Evolutionary conservation across 2,797 vertebrate species (phyloP).

Genomic region (Petrocephalus schoutedeni): DNA sequence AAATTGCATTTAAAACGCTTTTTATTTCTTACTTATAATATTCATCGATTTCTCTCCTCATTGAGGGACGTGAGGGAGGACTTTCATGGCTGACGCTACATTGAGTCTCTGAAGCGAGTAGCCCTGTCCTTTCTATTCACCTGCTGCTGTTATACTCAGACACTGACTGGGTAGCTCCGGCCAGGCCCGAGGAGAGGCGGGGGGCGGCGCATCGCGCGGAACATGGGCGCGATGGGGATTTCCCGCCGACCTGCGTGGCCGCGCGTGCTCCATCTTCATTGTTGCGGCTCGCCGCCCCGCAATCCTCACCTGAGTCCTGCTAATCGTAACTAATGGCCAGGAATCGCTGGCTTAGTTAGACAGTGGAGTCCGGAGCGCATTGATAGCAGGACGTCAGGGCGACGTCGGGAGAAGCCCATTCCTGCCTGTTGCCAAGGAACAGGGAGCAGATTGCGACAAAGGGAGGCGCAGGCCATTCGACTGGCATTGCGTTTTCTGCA

Average conservation of each 20-base stretch:
- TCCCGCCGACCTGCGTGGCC: constrained; percentile 10
- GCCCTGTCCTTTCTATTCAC: neutral
- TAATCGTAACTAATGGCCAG: constrained; percentile 21
- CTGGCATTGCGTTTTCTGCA: neutral
- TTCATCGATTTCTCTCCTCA: neutral
- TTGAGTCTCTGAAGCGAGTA: neutral
- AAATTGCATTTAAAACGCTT: neutral
- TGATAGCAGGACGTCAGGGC: neutral
- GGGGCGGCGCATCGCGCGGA: constrained; percentile 32
- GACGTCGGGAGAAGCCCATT: neutral
- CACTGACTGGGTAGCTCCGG: constrained; percentile 7
- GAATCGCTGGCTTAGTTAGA: constrained; percentile 18
- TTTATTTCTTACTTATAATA: neutral
- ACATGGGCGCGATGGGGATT: constrained; percentile 28
- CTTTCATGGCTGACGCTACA: neutral
- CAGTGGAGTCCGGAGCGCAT: neutral
- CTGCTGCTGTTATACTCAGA: neutral
- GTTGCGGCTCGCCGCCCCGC: constrained; percentile 28
- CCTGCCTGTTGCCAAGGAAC: neutral
- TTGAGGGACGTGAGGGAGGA: neutral
- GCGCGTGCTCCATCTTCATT: constrained; percentile 33
- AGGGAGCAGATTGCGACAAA: neutral
- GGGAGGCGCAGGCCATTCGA: neutral
- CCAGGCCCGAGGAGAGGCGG: constrained; percentile 28
- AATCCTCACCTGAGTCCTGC: neutral